These are phyloP conservation scores for Anser cygnoides DNA, from an alignment of 2,113 vertebrate genomes.

Conservation along the genomic window DNA sequence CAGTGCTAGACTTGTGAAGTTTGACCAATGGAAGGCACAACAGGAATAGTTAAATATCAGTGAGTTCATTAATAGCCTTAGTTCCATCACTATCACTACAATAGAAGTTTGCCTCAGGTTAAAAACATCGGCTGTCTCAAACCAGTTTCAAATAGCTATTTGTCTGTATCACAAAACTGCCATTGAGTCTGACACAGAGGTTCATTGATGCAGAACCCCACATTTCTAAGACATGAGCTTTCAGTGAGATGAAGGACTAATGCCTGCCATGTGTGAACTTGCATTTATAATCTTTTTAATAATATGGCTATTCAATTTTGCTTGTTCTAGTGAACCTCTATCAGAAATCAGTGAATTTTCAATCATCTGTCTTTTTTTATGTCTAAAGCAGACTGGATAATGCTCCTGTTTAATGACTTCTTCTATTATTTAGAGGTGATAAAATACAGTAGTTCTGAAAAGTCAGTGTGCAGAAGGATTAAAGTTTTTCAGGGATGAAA, in stretches of 20 bases:
- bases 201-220: slow-evolving; percentile 47
- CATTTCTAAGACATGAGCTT: slow-evolving; percentile 53
- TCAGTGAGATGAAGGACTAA: neutral
- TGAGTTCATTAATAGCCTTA: slow-evolving; percentile 49
- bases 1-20: slow-evolving; percentile 11
- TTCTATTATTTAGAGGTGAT: neutral
- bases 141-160: slow-evolving; percentile 55
- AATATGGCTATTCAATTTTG: slow-evolving; percentile 51
- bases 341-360: neutral
- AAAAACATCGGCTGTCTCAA: slow-evolving; percentile 33
- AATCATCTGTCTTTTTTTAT: neutral
- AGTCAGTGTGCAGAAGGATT: neutral
- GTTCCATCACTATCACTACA: slow-evolving; percentile 12
- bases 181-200: slow-evolving; percentile 52
- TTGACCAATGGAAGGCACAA: neutral
- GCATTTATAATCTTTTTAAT: slow-evolving; percentile 48
- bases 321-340: slow-evolving; percentile 14
- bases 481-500: slow-evolving; percentile 8
- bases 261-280: slow-evolving; percentile 43
- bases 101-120: slow-evolving; percentile 49
- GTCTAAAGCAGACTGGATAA: neutral
- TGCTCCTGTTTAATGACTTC: neutral
- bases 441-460: neutral
- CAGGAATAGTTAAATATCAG: slow-evolving; percentile 33
- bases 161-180: slow-evolving; percentile 65